Evolutionary conservation across 2,797 vertebrate species (phyloP).

Genomic region (Pantherophis vulpinus): DNA sequence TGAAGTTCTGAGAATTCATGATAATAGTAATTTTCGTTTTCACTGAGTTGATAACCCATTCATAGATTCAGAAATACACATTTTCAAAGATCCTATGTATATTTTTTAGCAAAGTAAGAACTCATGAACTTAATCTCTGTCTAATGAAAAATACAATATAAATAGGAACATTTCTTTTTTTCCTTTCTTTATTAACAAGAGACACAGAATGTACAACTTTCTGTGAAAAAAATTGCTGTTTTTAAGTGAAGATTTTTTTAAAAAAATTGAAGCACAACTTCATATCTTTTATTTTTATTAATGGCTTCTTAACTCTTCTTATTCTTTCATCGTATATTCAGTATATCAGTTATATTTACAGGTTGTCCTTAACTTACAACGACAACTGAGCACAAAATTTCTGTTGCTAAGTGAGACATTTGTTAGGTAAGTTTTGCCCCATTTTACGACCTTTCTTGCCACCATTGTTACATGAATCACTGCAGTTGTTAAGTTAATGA

Average conservation of each 20-base stretch:
- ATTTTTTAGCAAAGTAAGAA: slow-evolving; percentile 34
- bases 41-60: not conserved
- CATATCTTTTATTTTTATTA: not conserved
- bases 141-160: slow-evolving; percentile 52
- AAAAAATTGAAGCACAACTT: not conserved
- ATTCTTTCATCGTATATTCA: not conserved
- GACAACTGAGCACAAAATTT: too few species aligned
- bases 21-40: not conserved
- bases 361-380: too few species aligned
- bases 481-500: too few species aligned
- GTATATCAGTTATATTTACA: too few species aligned
- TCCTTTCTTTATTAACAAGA: slow-evolving; percentile 4
- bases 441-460: too few species aligned
- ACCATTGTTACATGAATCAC: too few species aligned
- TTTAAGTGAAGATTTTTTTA: not conserved
- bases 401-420: too few species aligned
- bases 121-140: slow-evolving; percentile 52
- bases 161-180: slow-evolving; percentile 31
- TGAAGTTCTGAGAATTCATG: not conserved
- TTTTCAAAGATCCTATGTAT: not conserved
- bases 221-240: slow-evolving; percentile 29
- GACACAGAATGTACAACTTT: slow-evolving; percentile 33
- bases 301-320: not conserved
- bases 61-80: not conserved
- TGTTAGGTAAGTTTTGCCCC: too few species aligned